Evolutionary conservation across 2,797 vertebrate genomes (phyloP), one percentile per base, ranked within the genome.

Genomic region (Strix occidentalis): DNA sequence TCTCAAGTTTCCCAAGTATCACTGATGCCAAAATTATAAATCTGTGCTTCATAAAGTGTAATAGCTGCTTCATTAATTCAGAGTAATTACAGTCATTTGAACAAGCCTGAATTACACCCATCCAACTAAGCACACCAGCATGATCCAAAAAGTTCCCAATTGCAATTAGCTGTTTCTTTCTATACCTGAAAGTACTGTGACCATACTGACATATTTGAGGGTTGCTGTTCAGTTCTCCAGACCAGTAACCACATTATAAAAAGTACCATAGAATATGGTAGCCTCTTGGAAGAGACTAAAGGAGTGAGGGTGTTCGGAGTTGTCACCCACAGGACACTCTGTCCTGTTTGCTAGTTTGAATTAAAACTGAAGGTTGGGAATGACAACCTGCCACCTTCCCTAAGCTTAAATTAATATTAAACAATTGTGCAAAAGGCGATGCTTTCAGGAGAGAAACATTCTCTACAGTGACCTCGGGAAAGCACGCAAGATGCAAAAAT

Each of bases 21-120:
- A 58, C 65, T 68, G 63, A 81, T 5, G 35, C 16, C 58, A 76
- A 88, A 95, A 80, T 91, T 54, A 82, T 56, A 91, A 95, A 95
- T 81, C 70, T 94, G 53, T 91, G 35, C 71, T 96, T 92, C 84
- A 61, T 78, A 57, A 92, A 91, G 65, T 90, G 46, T 82, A 96
- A 95, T 90, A 85, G 63, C 66, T 87, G 92, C 80, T 95, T 92
- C 90, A 85, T 91, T 95, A 94, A 96, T 78, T 95, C 64, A 87
- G 51, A 88, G 68, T 70, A 93, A 96, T 95, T 95, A 86, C 33
- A 93, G 65, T 84, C 37, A 94, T 91, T 79, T 84, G 63, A 95
- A 86, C 48, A 90, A 89, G 87, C 5, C 20, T 84, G 86, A 87
- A 89, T 76, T 89, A 90, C 54, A 96, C 41, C 61, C 75, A 90